These are phyloP conservation scores for Catharus fuscescens DNA, from an alignment of 2,113 vertebrate genomes.

Conservation along the genomic window DNA sequence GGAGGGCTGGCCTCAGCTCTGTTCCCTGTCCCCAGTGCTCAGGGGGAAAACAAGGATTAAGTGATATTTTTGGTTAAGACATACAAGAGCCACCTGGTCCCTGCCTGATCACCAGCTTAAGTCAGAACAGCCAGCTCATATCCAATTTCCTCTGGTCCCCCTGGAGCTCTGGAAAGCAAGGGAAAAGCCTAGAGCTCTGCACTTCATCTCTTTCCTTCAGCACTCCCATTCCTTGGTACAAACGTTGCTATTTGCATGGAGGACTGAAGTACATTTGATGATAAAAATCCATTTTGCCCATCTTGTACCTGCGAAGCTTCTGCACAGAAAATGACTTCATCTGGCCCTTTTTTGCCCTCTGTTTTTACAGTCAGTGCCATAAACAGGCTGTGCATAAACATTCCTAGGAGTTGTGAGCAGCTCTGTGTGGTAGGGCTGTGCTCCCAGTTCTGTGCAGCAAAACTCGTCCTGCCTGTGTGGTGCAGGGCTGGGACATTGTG, in stretches of 20 bases:
- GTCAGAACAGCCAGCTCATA: conserved; percentile 12
- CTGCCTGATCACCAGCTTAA: neutral
- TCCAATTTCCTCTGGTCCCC: neutral
- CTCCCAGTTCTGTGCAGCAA: neutral
- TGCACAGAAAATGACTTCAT: neutral
- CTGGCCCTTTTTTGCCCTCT: neutral
- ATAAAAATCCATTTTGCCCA: neutral
- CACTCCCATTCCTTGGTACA: neutral
- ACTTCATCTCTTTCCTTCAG: neutral
- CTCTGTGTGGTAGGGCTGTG: neutral
- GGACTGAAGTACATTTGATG: neutral
- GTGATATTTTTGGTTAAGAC: conserved; percentile 47
- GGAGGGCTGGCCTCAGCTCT: neutral
- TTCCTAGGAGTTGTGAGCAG: neutral
- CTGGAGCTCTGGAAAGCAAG: neutral
- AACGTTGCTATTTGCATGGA: neutral
- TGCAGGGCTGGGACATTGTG: neutral
- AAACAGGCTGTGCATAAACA: neutral
- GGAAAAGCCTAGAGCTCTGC: neutral
- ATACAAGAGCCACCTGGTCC: conserved; percentile 29
- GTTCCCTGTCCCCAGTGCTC: neutral
- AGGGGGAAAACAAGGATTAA: conserved; percentile 36
- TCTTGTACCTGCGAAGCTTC: neutral
- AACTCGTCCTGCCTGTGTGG: neutral
- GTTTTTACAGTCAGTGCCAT: neutral